Base-by-base conservation (phyloP, 2,797 vertebrate species). In the Coregonus suidteri region DNA sequence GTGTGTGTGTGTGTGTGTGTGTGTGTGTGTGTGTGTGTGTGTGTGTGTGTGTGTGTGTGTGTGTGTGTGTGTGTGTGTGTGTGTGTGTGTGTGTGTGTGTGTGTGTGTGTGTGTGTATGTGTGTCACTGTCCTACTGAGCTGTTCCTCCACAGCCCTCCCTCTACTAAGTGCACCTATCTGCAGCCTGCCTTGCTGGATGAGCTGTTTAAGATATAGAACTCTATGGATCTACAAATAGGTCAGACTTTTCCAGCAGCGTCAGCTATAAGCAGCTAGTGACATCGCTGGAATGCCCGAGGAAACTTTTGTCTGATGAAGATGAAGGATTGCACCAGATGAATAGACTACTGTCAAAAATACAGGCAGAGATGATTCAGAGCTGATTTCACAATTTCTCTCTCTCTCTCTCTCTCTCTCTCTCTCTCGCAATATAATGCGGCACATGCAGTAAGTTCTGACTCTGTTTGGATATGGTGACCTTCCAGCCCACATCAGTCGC, bases 171-270 rank as follows among this genome's bases (percentile, higher is more conserved):
- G 30, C 0, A 4, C 1, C 34, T 35, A 13, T 68, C 15, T 0
- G 30, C 31, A 68, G 31, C 66, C 31, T 6, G 34, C 34, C 66
- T 68, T 16, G 14, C 31, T 35, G 66, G 15, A 35, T 35, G 34
- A 30, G 74, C 72, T 79, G 78, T 31, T 79, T 74, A 37, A 62
- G 30, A 54, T 72, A 14, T 30, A 14, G 77, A 73, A 51, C 75
- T 83, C 35, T n/a, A 30, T 65, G 62, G 72, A 54, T 54, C 35
- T 62, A 75, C 80, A 75, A 82, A 79, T 83, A 84, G 85, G 83
- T 82, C 84, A 31, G 25, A 41, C 41, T 74, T 65, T 83, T 85
- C 64, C 54, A 81, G 82, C 79, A 78, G 82, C 78, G 75, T 86
- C 83, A 87, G 83, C 81, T 3, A 18, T n/a, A 37, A 13, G 64